These are phyloP conservation scores for Nymphalis c-album DNA, from an alignment of 2,888 invertebrate species.

Conservation along the genomic window DNA sequence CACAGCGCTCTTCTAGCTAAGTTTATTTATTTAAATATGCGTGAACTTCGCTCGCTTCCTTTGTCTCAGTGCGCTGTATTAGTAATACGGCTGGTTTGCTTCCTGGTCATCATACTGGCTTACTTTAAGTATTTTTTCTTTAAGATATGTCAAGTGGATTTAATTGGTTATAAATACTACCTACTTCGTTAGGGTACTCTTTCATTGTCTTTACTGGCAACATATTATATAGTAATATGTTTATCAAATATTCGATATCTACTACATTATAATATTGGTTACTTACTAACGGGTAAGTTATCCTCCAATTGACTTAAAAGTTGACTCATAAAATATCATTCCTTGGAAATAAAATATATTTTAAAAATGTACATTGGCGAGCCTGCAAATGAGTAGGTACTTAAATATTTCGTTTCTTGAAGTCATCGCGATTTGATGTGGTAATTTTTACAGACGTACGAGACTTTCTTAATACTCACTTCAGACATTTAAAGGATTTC, in stretches of 20 bases:
- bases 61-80: constrained; percentile 63
- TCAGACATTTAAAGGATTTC: constrained; percentile 57
- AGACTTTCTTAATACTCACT: constrained; percentile 27
- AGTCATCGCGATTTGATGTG: constrained; percentile 22
- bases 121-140: constrained; percentile 36
- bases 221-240: too few species aligned
- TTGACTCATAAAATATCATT: constrained; percentile 62
- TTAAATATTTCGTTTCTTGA: constrained; percentile 45
- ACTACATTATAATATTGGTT: too few species aligned
- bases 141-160: constrained; percentile 2
- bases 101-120: constrained; percentile 55
- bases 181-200: neutral
- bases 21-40: constrained; percentile 77
- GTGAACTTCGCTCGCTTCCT: constrained; percentile 66
- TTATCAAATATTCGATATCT: too few species aligned
- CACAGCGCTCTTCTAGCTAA: constrained; percentile 55
- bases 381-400: constrained; percentile 55
- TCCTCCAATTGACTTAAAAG: constrained; percentile 29
- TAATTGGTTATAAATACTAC: constrained; percentile 9
- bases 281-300: too few species aligned
- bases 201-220: too few species aligned
- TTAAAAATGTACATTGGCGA: constrained; percentile 54
- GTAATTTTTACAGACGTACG: constrained; percentile 32
- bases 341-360: constrained; percentile 58
- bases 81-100: constrained; percentile 53